phyloP scores from a whole-genome alignment of 2,888 invertebrate species.

The Rhyacophila evoluta region DNA sequence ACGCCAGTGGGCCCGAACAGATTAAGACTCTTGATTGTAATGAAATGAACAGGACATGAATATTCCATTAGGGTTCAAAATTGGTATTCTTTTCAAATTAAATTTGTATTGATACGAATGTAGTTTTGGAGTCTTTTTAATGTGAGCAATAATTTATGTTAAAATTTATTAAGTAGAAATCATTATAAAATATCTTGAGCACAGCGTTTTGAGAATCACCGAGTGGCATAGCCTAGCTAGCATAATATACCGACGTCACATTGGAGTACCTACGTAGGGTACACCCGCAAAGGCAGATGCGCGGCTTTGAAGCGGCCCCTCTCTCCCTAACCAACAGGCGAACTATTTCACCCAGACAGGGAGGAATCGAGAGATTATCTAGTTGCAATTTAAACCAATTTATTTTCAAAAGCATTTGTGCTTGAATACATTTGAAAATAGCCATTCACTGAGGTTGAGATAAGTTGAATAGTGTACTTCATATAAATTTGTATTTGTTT shows the following conservation, averaged over 20 bases:
- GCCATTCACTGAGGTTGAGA: no score
- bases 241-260: background rate
- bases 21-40: no score
- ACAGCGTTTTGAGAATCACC: background rate
- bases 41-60: no score
- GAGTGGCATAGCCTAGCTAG: background rate
- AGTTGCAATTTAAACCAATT: background rate
- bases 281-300: conserved; percentile 21
- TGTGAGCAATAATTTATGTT: no score
- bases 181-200: no score
- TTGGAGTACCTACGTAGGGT: background rate
- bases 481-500: background rate
- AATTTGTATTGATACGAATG: no score
- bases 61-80: no score
- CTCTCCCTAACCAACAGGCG: background rate
- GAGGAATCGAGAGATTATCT: background rate
- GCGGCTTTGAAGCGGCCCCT: background rate
- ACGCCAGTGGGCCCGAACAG: no score
- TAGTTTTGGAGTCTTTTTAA: no score
- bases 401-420: background rate
- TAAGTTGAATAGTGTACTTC: background rate
- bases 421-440: no score
- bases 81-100: no score
- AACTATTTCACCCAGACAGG: background rate
- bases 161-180: no score